Evolutionary conservation across 2,888 invertebrate species (phyloP), one percentile per base, ranked within the genome.

Genomic region (Caenorhabditis uteleia): DNA sequence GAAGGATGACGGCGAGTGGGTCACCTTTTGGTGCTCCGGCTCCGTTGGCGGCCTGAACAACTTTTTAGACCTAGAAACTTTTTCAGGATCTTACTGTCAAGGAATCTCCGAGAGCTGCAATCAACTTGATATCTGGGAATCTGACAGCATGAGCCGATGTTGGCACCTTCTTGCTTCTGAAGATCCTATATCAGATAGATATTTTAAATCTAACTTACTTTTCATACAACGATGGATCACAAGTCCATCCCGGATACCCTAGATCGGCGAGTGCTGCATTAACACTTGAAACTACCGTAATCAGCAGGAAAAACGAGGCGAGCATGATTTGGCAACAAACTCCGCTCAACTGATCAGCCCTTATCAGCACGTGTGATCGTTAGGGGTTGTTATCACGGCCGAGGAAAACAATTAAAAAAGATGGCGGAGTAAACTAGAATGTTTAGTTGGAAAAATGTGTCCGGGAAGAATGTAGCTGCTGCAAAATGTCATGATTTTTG

Each of bases 121-220:
- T 62, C 12, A 77, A 66, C 20, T 72, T 70, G 47, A 77, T 74
- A 38, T 77, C 77, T 8, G 72, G 53, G 36, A 48, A 74, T 16
- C 72, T 67, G 20, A 77, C 72, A 16, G 64, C 56, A 47, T 77
- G 64, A 6, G 65, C 77, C 16, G 51, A 61, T 2, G 68, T 68
- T 1, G 77, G 95, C 7, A 68, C 51, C 25, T 42, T 57, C 10
- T 56, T 43, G 31, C 71, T 72, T 43, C 72, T 76, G 29, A 31
- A 65, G 44, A 12, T 29, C 31, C 20, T 3, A 23, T n/a, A 21
- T 12, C 7, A 7, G 12, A 20, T 26, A 29, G 29, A 21, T 6
- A 21, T 31, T 43, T 26, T 27, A 43, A 16, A 25, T 16, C 1
- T n/a, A n/a, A 46, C 33, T 25, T 7, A 59, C 51, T 59, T 47